phyloP scores from a whole-genome alignment of 64 coral and sea anemone species.

The Dendrophyllia cribrosa region DNA sequence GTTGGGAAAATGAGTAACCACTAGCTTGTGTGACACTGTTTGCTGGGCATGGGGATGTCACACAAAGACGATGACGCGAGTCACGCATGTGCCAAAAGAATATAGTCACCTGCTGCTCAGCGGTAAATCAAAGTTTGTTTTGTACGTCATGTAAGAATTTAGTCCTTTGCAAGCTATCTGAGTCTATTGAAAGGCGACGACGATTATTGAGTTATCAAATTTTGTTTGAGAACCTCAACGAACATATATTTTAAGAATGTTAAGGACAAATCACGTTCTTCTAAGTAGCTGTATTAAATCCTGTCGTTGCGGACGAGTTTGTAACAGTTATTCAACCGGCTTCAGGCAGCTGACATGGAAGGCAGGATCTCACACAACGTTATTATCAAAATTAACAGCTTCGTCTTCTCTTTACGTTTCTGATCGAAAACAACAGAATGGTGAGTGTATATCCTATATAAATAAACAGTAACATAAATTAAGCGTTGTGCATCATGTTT shows the following conservation, averaged over 20 bases:
- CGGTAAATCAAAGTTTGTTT: conserved; percentile 5
- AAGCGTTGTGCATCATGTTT: too few species aligned
- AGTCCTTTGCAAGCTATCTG: neutral
- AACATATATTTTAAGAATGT: neutral
- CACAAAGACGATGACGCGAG: too few species aligned
- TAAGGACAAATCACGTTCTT: conserved; percentile 14
- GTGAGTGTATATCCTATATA: neutral
- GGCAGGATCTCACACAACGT: neutral
- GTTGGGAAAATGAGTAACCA: too few species aligned
- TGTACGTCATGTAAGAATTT: neutral
- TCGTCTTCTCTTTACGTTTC: neutral
- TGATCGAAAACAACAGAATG: conserved; percentile 5
- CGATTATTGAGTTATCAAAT: neutral
- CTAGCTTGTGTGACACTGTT: too few species aligned
- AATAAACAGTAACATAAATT: neutral
- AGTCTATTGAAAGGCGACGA: too few species aligned
- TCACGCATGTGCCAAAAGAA: too few species aligned
- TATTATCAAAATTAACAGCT: neutral
- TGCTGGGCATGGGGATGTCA: too few species aligned
- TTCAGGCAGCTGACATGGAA: neutral
- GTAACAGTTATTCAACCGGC: neutral
- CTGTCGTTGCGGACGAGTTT: neutral
- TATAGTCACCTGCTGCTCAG: neutral
- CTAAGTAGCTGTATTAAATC: neutral
- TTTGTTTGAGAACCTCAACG: too few species aligned